Evolutionary conservation across 2,797 vertebrate species (phyloP).

Genomic region (Falco naumanni): DNA sequence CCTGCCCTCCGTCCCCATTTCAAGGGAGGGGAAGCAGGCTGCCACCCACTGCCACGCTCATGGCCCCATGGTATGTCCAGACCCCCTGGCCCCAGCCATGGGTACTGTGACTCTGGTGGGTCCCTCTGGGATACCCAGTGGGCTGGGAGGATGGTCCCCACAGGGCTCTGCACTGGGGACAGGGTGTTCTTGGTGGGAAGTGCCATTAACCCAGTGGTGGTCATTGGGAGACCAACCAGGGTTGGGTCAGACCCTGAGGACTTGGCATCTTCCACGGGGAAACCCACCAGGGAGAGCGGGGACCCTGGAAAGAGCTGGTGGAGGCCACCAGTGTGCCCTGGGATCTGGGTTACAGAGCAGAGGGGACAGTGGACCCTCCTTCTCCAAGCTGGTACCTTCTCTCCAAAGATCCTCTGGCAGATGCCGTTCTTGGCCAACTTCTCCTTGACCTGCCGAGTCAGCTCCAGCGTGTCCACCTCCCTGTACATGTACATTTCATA

Average conservation of each 20-base stretch:
- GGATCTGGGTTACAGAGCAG: fast-evolving
- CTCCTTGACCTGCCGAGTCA: conserved; percentile 98
- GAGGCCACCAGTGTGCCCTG: neutral
- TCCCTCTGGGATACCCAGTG: neutral
- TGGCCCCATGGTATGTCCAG: fast-evolving
- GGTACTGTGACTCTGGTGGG: neutral
- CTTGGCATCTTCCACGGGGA: neutral
- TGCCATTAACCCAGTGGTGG: neutral
- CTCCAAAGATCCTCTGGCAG: conserved; percentile 98
- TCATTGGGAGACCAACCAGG: neutral
- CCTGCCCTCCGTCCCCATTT: neutral
- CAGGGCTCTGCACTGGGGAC: neutral
- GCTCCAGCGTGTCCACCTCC: conserved; percentile 96
- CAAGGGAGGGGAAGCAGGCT: neutral
- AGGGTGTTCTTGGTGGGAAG: neutral
- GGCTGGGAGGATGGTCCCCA: neutral
- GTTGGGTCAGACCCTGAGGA: neutral
- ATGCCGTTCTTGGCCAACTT: conserved; percentile 98
- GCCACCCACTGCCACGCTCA: neutral
- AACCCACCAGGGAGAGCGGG: neutral
- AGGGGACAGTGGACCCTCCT: neutral
- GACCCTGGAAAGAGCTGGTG: neutral
- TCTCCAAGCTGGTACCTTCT: conserved; percentile 85
- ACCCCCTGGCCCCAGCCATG: neutral
- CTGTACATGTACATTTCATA: conserved; percentile 99